These are phyloP conservation scores for Drosophila kikkawai DNA, from an alignment of 1,140 invertebrate genomes.

Conservation along the genomic window DNA sequence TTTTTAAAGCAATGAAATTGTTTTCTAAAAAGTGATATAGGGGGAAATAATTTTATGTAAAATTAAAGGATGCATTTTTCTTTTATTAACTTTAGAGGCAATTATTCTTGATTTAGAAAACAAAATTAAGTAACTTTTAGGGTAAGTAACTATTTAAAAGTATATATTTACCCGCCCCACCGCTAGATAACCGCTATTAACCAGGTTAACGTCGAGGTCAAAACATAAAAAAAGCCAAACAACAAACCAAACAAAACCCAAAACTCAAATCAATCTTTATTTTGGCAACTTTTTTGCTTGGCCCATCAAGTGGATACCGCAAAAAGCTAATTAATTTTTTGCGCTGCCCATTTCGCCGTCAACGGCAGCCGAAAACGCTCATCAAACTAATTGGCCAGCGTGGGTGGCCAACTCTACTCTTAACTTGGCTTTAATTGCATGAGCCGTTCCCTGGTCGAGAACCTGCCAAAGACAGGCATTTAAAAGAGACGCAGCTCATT, in stretches of 20 bases:
- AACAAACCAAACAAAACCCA: not conserved
- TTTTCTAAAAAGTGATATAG: no score
- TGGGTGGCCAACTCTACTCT: slow-evolving; percentile 50
- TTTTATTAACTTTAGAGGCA: no score
- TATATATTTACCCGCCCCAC: not conserved
- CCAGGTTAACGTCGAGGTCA: slow-evolving; percentile 3
- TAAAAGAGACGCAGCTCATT: slow-evolving; percentile 59
- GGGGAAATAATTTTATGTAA: no score
- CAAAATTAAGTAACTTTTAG: no score
- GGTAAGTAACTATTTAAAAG: not conserved
- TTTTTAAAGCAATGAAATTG: not conserved
- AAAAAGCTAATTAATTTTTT: slow-evolving; percentile 53
- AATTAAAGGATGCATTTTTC: no score
- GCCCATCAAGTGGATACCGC: slow-evolving; percentile 34
- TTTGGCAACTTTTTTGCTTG: slow-evolving; percentile 24
- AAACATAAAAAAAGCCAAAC: not conserved
- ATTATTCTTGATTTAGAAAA: no score
- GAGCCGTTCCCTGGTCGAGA: slow-evolving; percentile 20
- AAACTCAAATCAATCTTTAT: slow-evolving; percentile 49
- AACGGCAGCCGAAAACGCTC: slow-evolving; percentile 33
- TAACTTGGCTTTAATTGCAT: slow-evolving; percentile 47
- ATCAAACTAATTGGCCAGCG: slow-evolving; percentile 53
- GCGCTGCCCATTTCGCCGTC: slow-evolving; percentile 26
- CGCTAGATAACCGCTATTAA: not conserved
- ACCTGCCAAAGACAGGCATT: slow-evolving; percentile 34